A percentile compares a stretch with the other conserved stretches of the same genome.
phyloP scores from a whole-genome alignment of 2,888 invertebrate species.

The Agriopis aurantiaria region DNA sequence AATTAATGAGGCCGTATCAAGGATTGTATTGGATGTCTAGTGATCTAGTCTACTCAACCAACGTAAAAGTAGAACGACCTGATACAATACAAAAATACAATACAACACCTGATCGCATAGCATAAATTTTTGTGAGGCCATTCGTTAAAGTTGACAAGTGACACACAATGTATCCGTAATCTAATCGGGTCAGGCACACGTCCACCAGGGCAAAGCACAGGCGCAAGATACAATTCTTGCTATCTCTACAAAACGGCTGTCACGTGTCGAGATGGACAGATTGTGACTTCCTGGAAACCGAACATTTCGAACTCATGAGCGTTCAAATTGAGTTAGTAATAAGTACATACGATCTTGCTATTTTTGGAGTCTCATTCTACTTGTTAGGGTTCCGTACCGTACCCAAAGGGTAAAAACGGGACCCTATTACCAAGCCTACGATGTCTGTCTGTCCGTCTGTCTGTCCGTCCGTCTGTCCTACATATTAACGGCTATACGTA shows the following conservation, averaged over 20 bases:
- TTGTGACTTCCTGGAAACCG: constrained; percentile 33
- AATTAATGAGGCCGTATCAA: background rate
- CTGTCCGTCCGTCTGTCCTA: too few species aligned
- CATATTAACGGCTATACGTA: too few species aligned
- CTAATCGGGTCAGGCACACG: constrained; percentile 69
- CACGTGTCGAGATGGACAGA: constrained; percentile 27
- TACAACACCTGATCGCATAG: too few species aligned
- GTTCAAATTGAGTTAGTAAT: constrained; percentile 11
- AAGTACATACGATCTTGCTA: constrained; percentile 7
- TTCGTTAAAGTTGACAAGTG: constrained; percentile 69
- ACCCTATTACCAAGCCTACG: too few species aligned
- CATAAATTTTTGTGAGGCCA: constrained; percentile 54
- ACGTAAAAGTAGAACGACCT: constrained; percentile 9
- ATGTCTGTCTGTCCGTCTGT: too few species aligned
- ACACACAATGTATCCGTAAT: constrained; percentile 73
- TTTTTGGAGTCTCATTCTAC: background rate
- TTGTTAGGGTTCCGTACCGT: background rate
- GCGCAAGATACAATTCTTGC: constrained; percentile 46
- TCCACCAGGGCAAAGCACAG: constrained; percentile 48
- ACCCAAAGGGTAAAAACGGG: too few species aligned
- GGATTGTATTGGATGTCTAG: background rate
- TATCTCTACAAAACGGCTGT: constrained; percentile 38
- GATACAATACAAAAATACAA: too few species aligned
- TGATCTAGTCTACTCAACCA: background rate
- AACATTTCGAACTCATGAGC: constrained; percentile 21